Base-by-base conservation (phyloP, 2,888 invertebrate species). In the Aromia moschata region DNA sequence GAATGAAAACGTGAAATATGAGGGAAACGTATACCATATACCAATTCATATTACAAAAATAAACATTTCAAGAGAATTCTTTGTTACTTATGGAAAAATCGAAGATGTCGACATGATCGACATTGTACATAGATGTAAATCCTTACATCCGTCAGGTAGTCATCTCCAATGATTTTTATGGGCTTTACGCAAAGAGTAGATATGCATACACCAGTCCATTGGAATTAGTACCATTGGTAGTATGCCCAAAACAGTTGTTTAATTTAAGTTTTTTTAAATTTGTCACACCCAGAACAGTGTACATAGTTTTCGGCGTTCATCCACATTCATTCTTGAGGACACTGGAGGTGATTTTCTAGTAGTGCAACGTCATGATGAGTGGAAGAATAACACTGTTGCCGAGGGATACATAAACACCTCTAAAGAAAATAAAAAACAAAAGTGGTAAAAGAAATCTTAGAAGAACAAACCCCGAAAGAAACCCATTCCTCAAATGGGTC, bases 241-340 rank as follows among this genome's bases (percentile, higher is more conserved):
- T 15, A 15, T 38, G 10, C 38, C 38, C 38, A 15, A 38, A 15
- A 38, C 49, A 56, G 41, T 57, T 12, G 43, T 17, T n/a, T n/a
- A 15, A n/a, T n/a, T n/a, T n/a, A n/a, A n/a, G n/a, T n/a, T 14
- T 55, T 46, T 55, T 37, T 46, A 16, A 45, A 52, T 43, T 15
- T 57, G 15, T 33, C 25, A 16, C 43, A 57, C 33, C 52, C 37
- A 4, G 16, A 43, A 33, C 17, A 52, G 20, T 52, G 44, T 33
- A 14, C 44, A 57, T 18, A 44, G 52, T 52, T 52, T 52, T 20
- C 43, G 37, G 4, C 57, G 57, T 17, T 52, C 52, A 11, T 57
- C 57, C 25, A 33, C 51, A 12, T 52, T 52, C 16, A 52, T 57
- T 25, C 31, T 57, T 20, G 52, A 33, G 17, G 18, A 57, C 18